phyloP scores from a whole-genome alignment of 2,888 invertebrate genomes.

The Drosophila pseudotakahashii region DNA sequence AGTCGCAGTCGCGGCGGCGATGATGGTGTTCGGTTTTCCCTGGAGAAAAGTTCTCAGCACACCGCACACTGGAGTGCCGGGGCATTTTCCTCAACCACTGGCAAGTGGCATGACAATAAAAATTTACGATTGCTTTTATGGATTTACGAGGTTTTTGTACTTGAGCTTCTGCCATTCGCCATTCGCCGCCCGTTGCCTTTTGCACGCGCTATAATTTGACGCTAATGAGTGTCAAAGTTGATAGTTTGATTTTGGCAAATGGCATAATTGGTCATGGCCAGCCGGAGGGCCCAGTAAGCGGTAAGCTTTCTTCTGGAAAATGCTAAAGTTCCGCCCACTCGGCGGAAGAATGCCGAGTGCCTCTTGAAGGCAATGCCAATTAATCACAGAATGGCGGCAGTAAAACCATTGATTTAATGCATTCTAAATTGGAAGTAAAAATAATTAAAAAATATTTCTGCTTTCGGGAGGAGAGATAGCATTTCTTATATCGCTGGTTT shows the following conservation, averaged over 20 bases:
- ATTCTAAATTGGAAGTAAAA: not conserved
- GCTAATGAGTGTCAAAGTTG: constrained; percentile 80
- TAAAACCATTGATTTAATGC: not conserved
- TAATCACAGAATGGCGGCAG: not conserved
- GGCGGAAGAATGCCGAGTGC: not conserved
- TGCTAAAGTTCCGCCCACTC: not conserved
- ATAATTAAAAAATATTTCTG: not conserved
- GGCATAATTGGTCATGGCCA: constrained; percentile 59
- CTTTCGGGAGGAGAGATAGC: not conserved
- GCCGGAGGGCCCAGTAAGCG: not conserved
- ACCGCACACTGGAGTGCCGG: constrained; percentile 10
- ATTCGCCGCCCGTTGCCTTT: constrained; percentile 20
- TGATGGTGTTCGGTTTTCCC: constrained; percentile 65
- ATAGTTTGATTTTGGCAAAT: constrained; percentile 76
- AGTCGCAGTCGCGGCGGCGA: constrained; percentile 5
- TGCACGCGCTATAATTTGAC: constrained; percentile 73
- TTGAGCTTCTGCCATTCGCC: constrained; percentile 39
- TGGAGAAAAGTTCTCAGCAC: constrained; percentile 78
- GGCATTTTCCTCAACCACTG: constrained; percentile 42
- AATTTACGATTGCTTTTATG: constrained; percentile 80
- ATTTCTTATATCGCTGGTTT: not conserved
- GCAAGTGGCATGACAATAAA: constrained; percentile 79
- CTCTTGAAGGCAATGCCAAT: not conserved
- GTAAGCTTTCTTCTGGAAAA: constrained; percentile 3
- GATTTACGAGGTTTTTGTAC: constrained; percentile 73